Conservation (phyloP, 1,140 invertebrate genomes). For the Bemisia tabaci region DNA sequence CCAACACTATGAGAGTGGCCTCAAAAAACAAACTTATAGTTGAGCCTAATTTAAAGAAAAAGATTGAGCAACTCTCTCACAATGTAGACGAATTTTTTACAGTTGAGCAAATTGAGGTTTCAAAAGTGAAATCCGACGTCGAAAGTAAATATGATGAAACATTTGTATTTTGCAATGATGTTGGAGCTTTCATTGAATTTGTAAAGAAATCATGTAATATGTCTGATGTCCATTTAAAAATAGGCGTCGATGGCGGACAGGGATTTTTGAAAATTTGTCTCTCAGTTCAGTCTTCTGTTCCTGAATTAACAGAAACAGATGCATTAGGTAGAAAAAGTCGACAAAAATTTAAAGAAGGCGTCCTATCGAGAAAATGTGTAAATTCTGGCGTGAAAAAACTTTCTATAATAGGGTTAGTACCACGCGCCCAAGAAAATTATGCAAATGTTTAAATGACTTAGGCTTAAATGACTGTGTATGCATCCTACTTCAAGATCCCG, state of each 20-base stretch:
- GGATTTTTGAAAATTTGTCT: conserved; percentile 16
- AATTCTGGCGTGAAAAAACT: conserved; percentile 16
- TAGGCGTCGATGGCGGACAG: conserved; percentile 11
- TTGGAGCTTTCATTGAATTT: background rate
- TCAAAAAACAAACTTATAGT: background rate
- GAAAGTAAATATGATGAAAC: background rate
- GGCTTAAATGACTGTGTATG: conserved; percentile 5
- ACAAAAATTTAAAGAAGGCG: conserved; percentile 11
- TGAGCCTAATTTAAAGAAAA: background rate
- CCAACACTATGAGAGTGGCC: background rate
- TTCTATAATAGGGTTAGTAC: conserved; percentile 10
- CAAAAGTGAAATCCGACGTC: background rate
- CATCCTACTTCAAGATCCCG: no score
- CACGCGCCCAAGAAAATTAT: conserved; percentile 15
- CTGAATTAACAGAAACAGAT: background rate
- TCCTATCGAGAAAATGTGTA: conserved; percentile 12
- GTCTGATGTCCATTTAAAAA: conserved; percentile 5
- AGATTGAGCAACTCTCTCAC: background rate
- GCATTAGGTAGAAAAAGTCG: background rate
- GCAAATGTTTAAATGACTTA: conserved; percentile 12
- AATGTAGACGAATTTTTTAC: background rate
- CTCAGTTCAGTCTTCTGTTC: conserved; percentile 16
- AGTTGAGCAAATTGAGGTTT: background rate
- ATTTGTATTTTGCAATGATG: background rate
- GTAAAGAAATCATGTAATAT: background rate